Evolutionary conservation across 2,888 invertebrate genomes (phyloP), one percentile per base, ranked within the genome.

Genomic region (Notodonta dromedarius): DNA sequence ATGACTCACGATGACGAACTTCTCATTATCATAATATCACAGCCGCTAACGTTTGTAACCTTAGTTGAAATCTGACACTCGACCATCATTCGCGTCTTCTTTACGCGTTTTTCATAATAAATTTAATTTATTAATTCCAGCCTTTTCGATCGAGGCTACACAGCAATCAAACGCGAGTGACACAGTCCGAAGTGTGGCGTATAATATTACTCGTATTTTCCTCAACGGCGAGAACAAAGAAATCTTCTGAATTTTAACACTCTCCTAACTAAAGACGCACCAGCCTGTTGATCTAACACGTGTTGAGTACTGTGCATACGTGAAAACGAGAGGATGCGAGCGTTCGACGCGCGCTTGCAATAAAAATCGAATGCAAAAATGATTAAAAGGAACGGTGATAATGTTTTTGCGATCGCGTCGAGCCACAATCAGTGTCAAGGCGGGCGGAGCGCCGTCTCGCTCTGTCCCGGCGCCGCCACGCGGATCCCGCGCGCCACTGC

Each of bases 331-430:
- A 90, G 79, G 85, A 91, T 91, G 91, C 83, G 82, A 86, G 83
- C 77, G 84, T 81, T 79, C 83, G 84, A 86, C 87, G 87, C 88
- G 88, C 84, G 87, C 83, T 86, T 86, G 79, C 85, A 85, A 84
- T 90, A 87, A 87, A 90, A 89, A 89, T 86, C 79, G 83, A 89
- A 91, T 90, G 87, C 86, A 91, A 93, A 92, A 93, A 93, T 93
- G 93, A 93, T 93, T 89, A 93, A 92, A 93, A 91, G 90, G 85
- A 93, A 93, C 86, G 83, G 91, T 87, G 93, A 92, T 92, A 93
- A 93, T 93, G 92, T 91, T 85, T 93, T 92, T 90, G 92, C 91
- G 89, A 91, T 93, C 91, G 91, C 91, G 90, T 87, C 92, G 90
- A 90, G 84, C 82, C 88, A 88, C 86, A 91, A 90, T 90, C 90